These are phyloP conservation scores for Drosophila mulleri DNA, from an alignment of 2,888 invertebrate genomes.

Conservation along the genomic window DNA sequence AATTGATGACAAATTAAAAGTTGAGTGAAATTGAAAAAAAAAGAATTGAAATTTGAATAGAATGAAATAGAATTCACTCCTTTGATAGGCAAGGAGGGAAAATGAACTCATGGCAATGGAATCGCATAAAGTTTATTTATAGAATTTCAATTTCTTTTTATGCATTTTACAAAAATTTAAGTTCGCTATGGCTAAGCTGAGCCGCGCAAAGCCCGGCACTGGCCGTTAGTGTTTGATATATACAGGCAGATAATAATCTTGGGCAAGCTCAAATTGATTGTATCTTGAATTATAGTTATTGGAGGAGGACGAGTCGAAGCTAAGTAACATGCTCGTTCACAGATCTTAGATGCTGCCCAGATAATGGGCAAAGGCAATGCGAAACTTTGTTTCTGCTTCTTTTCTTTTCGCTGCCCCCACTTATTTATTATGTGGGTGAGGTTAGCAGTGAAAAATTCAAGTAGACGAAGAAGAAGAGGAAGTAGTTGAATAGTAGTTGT, in stretches of 20 bases:
- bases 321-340: conserved; percentile 24
- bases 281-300: conserved; percentile 33
- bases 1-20: neutral
- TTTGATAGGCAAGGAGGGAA: neutral
- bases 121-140: neutral
- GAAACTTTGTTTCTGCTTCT: neutral
- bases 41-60: neutral
- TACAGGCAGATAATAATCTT: conserved; percentile 6
- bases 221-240: conserved; percentile 4
- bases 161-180: neutral
- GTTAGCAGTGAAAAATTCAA: conserved; percentile 13
- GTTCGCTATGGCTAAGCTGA: neutral
- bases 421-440: conserved; percentile 47
- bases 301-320: conserved; percentile 5
- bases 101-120: neutral
- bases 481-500: neutral
- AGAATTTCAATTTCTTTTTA: conserved; percentile 7
- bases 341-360: conserved; percentile 20
- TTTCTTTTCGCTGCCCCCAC: too few relatives aligned
- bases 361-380: conserved; percentile 23
- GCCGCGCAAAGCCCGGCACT: neutral
- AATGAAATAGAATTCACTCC: neutral
- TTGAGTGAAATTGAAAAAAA: neutral
- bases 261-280: conserved; percentile 18
- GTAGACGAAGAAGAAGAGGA: neutral